Conservation (phyloP, 2,888 invertebrate species). For the Helleia helle region DNA sequence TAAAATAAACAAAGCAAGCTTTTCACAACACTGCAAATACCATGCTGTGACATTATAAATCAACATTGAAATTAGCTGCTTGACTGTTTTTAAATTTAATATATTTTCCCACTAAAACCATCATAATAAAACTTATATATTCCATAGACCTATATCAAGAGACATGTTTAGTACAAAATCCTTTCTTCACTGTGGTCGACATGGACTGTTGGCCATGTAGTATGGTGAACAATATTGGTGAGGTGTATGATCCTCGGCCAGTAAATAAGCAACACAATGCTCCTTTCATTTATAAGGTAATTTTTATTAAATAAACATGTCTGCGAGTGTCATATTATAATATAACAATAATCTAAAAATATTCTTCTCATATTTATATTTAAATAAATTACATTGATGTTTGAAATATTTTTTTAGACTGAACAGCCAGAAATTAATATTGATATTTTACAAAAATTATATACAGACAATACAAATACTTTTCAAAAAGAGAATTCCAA, state of each 20-base stretch:
- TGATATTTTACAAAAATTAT: constrained; percentile 70
- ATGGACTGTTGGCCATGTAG: constrained; percentile 91
- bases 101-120: too few relatives aligned
- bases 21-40: too few relatives aligned
- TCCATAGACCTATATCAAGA: constrained; percentile 89
- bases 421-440: constrained; percentile 71
- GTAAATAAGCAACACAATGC: constrained; percentile 41
- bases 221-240: constrained; percentile 77
- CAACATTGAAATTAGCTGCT: too few relatives aligned
- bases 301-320: too few relatives aligned
- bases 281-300: constrained; percentile 74
- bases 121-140: too few relatives aligned
- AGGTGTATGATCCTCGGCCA: constrained; percentile 73
- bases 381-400: too few relatives aligned
- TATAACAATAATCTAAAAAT: too few relatives aligned
- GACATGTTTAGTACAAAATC: constrained; percentile 87
- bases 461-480: constrained; percentile 69
- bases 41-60: too few relatives aligned
- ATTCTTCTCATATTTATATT: too few relatives aligned
- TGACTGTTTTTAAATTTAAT: too few relatives aligned
- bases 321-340: too few relatives aligned
- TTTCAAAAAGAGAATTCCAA: constrained; percentile 78
- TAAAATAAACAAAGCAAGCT: too few relatives aligned
- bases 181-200: constrained; percentile 85
- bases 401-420: constrained; percentile 55